Base-by-base conservation (phyloP, 1,140 invertebrate genomes). In the Mamestra configurata region DNA sequence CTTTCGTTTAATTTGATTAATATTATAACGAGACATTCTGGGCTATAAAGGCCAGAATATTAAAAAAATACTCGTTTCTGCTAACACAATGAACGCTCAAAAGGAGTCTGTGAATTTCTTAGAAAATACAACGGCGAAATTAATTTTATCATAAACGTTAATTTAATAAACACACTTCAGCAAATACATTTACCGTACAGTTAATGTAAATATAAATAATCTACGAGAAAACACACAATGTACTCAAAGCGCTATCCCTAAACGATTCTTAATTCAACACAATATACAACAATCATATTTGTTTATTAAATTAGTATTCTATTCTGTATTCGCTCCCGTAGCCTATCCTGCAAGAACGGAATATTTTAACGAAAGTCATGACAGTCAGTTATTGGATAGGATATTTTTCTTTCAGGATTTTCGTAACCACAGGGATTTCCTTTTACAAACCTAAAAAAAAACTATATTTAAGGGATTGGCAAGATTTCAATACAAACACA, bases 171-270 rank as follows among this genome's bases (percentile, higher is more conserved):
- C 57, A 59, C 31, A 61, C 57, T 35, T 61, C 15, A 61, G 57
- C 27, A 61, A 61, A 61, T 37, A 61, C 31, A 22, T 61, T 61
- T 61, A 35, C 7, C n/a, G 18, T 61, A 37, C 35, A 61, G 15
- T 61, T 61, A 18, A 61, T 61, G 57, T 61, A 37, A 61, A 31
- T 31, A 61, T 61, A 35, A 61, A 61, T 61, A 61, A 0, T 20
- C 18, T 6, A 53, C 18, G 6, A 6, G 51, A 53, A 22, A 53
- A 61, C 35, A 18, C 35, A 61, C 57, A 35, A 37, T 61, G 57
- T 24, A 27, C 35, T 61, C 27, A n/a, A 61, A 61, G 31, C 57
- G 57, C n/a, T 61, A 35, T 37, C 18, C 27, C 57, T 15, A 61
- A 35, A 31, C 57, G 57, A 31, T 31, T 61, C 27, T 35, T 31